Evolutionary conservation across 2,113 vertebrate genomes (phyloP).

Genomic region (Cyprinodon brontotheroides): DNA sequence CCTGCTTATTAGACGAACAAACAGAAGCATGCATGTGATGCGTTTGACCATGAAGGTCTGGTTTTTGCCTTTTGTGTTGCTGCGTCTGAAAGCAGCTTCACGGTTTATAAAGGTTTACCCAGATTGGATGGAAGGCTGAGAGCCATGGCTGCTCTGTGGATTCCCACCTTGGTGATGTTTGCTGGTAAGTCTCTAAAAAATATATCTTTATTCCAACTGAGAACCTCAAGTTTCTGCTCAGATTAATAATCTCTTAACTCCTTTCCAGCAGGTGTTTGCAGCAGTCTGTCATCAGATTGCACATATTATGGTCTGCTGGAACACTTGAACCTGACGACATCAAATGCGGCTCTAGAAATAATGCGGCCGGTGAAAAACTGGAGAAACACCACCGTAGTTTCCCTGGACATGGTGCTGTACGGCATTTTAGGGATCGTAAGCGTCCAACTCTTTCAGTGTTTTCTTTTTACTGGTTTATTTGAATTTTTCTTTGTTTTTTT

Average conservation of each 20-base stretch:
- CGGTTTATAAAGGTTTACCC: constrained; percentile 8
- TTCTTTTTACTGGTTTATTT: no score
- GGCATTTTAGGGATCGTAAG: constrained; percentile 76
- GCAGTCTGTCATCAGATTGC: constrained; percentile 63
- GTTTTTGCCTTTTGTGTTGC: not conserved
- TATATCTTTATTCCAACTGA: not conserved
- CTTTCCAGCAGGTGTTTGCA: not conserved
- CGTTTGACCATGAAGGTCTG: not conserved
- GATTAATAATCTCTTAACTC: fast-evolving
- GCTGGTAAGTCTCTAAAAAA: constrained; percentile 37
- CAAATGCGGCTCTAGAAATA: constrained; percentile 17
- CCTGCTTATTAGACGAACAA: not conserved
- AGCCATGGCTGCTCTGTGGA: constrained; percentile 29
- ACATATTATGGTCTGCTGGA: constrained; percentile 70
- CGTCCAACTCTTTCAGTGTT: not conserved
- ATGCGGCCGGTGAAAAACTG: constrained; percentile 75
- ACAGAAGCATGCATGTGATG: not conserved
- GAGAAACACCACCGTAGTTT: constrained; percentile 48
- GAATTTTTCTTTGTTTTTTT: no score
- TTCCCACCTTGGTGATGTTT: not conserved
- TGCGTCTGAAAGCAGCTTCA: not conserved
- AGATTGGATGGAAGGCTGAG: not conserved
- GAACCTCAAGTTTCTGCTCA: not conserved
- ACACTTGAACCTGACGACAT: constrained; percentile 71
- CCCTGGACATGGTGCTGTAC: constrained; percentile 59